A percentile compares a stretch with the other conserved stretches of the same genome.
These are phyloP conservation scores for Acipenser transmontanus DNA, from an alignment of 2,797 vertebrate species.

Conservation along the genomic window DNA sequence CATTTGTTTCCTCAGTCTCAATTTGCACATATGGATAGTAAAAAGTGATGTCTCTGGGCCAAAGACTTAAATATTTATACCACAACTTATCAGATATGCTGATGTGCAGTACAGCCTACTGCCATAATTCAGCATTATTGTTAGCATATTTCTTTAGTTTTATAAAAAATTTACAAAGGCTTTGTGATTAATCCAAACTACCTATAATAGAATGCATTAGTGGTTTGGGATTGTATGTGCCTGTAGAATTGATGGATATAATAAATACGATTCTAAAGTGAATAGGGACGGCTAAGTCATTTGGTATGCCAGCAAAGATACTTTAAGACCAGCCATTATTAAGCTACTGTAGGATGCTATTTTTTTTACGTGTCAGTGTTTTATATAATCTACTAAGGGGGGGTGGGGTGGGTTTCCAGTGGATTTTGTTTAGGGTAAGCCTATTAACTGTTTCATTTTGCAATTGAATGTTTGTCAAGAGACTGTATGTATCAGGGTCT, in stretches of 20 bases:
- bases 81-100: constrained; percentile 14
- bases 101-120: constrained; percentile 25
- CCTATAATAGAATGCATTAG: constrained; percentile 18
- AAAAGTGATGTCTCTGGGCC: not conserved
- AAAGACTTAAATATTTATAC: constrained; percentile 6
- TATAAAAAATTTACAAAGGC: constrained; percentile 41
- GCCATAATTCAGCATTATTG: constrained; percentile 23
- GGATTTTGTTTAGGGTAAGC: too few species aligned
- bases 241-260: not conserved
- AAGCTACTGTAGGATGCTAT: too few species aligned
- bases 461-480: too few species aligned
- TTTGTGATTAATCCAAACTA: constrained; percentile 30
- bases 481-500: too few species aligned
- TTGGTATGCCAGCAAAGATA: not conserved
- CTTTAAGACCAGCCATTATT: too few species aligned
- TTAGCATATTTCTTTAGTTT: constrained; percentile 31
- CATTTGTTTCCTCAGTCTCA: not conserved
- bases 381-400: too few species aligned
- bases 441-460: too few species aligned
- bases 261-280: constrained; percentile 12
- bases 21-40: not conserved
- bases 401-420: too few species aligned
- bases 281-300: constrained; percentile 14
- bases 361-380: too few species aligned
- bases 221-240: constrained; percentile 22